Evolutionary conservation across 2,888 invertebrate genomes (phyloP), one percentile per base, ranked within the genome.

Genomic region (Punctoribates punctum): DNA sequence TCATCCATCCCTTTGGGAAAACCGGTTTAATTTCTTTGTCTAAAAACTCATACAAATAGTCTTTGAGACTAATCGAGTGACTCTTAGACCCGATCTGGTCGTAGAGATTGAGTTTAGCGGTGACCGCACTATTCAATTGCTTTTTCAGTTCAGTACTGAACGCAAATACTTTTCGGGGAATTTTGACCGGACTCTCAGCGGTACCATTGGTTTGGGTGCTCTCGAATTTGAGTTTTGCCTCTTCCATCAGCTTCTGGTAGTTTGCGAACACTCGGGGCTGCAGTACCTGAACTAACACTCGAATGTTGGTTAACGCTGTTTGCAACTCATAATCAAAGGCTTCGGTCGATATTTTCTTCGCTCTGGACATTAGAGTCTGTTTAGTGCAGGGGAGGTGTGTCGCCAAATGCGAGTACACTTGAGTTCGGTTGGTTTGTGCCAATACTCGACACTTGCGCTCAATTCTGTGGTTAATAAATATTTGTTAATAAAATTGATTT

Each of bases 1-100:
- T 54, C 82, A 85, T 85, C 85, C 85, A 85, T 0, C 84, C 84
- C 75, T 82, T 82, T 4, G 84, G 84, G 84, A 84, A 85, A 5
- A 46, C 48, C 73, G 88, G 86, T 82, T 88, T 85, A n/a, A 89
- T 87, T 77, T 88, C 86, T 54, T 83, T 82, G 73, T 88, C 87
- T 62, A 91, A 84, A 82, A 88, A 87, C 0, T 83, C 81, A 57
- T 85, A 85, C 1, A 89, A 86, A 75, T 85, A 87, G 48, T 85
- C 85, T 77, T 88, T 54, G 25, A 54, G 54, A 25, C 20, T 23
- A 54, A 54, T 11, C 1, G 54, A 54, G 20, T 54, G 54, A 54
- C 25, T 54, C 54, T 54, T 54, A 23, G 54, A 5, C 54, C 54
- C 54, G 20, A 54, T 54, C 11, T 54, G 54, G 54, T 54, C 54